These are phyloP conservation scores for Stichodactyla helianthus DNA, from an alignment of 64 coral and sea anemone species.

Conservation along the genomic window DNA sequence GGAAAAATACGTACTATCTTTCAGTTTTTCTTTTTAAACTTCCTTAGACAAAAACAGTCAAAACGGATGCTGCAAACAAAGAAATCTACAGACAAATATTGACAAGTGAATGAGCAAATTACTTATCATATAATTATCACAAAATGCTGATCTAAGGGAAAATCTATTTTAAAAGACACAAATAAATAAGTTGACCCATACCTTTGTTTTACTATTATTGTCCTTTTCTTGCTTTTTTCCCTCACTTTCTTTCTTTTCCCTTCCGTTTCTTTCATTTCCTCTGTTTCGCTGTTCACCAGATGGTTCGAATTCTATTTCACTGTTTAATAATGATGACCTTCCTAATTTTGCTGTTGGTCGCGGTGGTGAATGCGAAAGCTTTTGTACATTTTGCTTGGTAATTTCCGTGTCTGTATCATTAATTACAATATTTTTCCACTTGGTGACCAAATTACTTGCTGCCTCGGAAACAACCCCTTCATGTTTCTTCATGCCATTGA, in stretches of 20 bases:
- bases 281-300: neutral
- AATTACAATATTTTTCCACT: constrained; percentile 80
- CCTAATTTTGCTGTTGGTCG: neutral
- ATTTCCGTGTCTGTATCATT: constrained; percentile 2
- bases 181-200: neutral
- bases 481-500: constrained; percentile 66
- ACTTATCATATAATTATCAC: no score
- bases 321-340: neutral
- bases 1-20: neutral
- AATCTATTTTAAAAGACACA: no score
- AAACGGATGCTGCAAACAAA: neutral
- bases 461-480: constrained; percentile 47
- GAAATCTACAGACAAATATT: neutral
- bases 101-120: no score
- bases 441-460: constrained; percentile 60
- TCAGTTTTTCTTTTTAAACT: neutral
- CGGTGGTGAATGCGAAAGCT: neutral
- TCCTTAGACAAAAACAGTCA: neutral
- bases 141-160: no score
- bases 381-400: neutral
- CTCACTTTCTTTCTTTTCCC: constrained; percentile 33
- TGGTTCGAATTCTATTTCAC: neutral
- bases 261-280: constrained; percentile 16
- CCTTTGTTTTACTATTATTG: neutral
- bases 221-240: neutral